Evolutionary conservation across 2,797 vertebrate species (phyloP).

Genomic region (Oreochromis mossambicus): DNA sequence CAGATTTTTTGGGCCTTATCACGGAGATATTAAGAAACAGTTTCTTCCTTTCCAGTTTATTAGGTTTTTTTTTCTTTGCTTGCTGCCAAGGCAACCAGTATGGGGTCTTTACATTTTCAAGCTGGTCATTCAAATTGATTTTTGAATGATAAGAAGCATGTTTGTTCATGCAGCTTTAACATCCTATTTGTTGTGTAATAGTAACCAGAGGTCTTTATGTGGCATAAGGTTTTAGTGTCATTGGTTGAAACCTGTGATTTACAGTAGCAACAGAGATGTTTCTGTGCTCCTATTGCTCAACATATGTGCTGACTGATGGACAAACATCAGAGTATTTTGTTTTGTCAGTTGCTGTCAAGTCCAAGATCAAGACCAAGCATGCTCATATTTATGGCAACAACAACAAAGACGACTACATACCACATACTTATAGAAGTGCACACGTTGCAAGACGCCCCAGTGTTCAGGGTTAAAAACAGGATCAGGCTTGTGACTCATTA

Average conservation of each 20-base stretch:
- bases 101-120: neutral
- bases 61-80: neutral
- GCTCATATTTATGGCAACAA: neutral
- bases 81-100: neutral
- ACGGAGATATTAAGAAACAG: neutral
- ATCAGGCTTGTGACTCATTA: neutral
- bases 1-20: neutral
- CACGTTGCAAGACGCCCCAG: neutral
- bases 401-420: neutral
- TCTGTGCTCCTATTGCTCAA: neutral
- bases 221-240: neutral
- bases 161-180: neutral
- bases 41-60: neutral
- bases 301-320: neutral
- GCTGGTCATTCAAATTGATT: neutral
- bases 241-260: neutral
- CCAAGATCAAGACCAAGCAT: neutral
- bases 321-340: neutral
- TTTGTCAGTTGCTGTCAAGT: neutral
- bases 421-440: neutral
- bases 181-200: neutral
- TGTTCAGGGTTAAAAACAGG: neutral
- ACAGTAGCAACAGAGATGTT: neutral
- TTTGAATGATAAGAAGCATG: rapidly evolving
- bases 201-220: neutral